These are phyloP conservation scores for Sus scrofa DNA, from an alignment of 2,113 vertebrate genomes.

Conservation along the genomic window DNA sequence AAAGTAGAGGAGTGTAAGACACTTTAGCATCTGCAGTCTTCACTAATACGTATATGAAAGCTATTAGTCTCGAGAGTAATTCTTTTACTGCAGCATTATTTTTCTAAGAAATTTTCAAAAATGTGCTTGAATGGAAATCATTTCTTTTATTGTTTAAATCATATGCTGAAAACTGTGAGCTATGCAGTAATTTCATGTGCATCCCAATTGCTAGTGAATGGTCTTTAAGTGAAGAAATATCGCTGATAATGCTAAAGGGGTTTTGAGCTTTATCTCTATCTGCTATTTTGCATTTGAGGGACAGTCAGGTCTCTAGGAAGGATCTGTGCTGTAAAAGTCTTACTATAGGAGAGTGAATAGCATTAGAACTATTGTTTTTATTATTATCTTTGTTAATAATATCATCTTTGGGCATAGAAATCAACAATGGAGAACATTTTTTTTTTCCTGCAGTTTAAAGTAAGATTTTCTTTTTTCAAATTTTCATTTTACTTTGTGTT, in stretches of 20 bases:
- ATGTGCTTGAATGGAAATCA: not conserved
- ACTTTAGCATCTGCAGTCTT: not conserved
- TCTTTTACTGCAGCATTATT: not conserved
- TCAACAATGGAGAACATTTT: not conserved
- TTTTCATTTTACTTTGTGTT: not conserved
- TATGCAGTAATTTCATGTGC: not conserved
- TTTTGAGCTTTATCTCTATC: not conserved
- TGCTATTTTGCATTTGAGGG: not conserved
- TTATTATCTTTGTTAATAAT: not conserved
- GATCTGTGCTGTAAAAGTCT: not conserved
- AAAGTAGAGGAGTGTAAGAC: not conserved
- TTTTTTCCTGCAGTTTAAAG: not conserved
- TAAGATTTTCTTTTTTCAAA: not conserved
- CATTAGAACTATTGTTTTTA: not conserved
- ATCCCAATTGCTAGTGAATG: not conserved
- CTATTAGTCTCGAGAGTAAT: not conserved
- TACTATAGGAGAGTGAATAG: not conserved
- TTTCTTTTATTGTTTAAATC: constrained; percentile 6
- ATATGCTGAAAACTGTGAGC: not conserved
- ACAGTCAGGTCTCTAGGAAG: not conserved
- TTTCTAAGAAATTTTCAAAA: constrained; percentile 11
- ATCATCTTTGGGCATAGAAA: not conserved
- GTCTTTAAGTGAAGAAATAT: not conserved
- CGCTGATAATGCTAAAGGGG: not conserved
- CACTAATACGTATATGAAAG: not conserved